Conservation (phyloP, 2,113 vertebrate genomes). For the Tor tambroides region DNA sequence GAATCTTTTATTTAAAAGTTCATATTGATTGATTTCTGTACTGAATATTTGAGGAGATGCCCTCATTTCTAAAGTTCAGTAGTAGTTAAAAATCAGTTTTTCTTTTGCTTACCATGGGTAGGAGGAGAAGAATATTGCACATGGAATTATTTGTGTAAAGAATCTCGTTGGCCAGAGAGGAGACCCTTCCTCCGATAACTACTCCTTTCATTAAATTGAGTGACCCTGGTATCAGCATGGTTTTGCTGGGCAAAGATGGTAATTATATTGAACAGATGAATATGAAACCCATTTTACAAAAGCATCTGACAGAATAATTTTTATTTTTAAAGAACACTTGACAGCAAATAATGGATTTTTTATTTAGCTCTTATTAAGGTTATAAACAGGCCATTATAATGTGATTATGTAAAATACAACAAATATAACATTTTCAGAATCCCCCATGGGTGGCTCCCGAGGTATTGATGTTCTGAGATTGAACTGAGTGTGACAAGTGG, state of each 20-base stretch:
- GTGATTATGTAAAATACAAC: not conserved
- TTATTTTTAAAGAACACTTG: not conserved
- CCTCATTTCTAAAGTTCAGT: not conserved
- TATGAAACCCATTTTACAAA: not conserved
- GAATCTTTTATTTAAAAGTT: not conserved
- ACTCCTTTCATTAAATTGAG: conserved; percentile 93
- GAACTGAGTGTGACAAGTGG: conserved; percentile 89
- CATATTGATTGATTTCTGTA: not conserved
- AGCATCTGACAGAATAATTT: not conserved
- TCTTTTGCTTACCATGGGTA: conserved; percentile 33
- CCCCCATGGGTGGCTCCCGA: conserved; percentile 94
- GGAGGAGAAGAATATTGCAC: conserved; percentile 90
- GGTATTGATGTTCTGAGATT: conserved; percentile 69
- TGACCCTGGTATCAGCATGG: conserved; percentile 86
- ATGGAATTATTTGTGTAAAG: conserved; percentile 91
- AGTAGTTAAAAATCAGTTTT: not conserved
- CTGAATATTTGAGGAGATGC: not conserved
- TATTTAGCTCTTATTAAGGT: not conserved
- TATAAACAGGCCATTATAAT: too few species aligned
- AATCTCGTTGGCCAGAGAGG: conserved; percentile 90
- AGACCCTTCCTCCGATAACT: conserved; percentile 70
- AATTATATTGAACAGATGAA: conserved; percentile 51
- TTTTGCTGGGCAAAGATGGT: conserved; percentile 80
- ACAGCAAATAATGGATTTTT: not conserved
- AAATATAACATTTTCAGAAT: conserved; percentile 74